phyloP scores from a whole-genome alignment of 2,888 invertebrate species.

The Chrysolina oricalcia region DNA sequence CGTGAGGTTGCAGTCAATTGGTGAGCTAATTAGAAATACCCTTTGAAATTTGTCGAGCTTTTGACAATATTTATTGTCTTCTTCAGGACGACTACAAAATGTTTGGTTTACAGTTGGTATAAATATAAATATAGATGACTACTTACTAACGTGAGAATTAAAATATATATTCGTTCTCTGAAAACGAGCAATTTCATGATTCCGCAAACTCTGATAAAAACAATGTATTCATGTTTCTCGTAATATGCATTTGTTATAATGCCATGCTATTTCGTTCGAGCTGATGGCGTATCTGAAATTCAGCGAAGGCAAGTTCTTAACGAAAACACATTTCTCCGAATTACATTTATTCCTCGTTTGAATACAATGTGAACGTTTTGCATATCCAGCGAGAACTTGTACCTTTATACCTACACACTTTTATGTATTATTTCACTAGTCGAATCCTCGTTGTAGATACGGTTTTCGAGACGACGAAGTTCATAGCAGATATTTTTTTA shows the following conservation, averaged over 20 bases:
- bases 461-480: neutral
- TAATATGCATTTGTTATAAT: conserved; percentile 5
- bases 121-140: too few species aligned
- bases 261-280: conserved; percentile 1
- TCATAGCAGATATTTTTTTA: neutral
- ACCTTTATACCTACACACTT: conserved; percentile 17
- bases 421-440: conserved; percentile 11
- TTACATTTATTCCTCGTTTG: conserved; percentile 12
- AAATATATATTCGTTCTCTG: too few species aligned
- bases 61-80: too few species aligned
- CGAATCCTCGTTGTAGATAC: neutral
- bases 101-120: too few species aligned
- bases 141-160: too few species aligned
- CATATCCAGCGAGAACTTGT: conserved; percentile 7
- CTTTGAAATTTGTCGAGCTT: too few species aligned
- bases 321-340: conserved; percentile 20
- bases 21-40: too few species aligned
- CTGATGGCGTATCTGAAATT: conserved; percentile 5
- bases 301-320: neutral
- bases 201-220: neutral
- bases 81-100: too few species aligned
- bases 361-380: conserved; percentile 7
- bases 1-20: too few species aligned
- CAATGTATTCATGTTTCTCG: neutral
- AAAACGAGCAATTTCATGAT: neutral